Conservation (phyloP, 2,888 invertebrate species). For the Synergus itoensis region DNA sequence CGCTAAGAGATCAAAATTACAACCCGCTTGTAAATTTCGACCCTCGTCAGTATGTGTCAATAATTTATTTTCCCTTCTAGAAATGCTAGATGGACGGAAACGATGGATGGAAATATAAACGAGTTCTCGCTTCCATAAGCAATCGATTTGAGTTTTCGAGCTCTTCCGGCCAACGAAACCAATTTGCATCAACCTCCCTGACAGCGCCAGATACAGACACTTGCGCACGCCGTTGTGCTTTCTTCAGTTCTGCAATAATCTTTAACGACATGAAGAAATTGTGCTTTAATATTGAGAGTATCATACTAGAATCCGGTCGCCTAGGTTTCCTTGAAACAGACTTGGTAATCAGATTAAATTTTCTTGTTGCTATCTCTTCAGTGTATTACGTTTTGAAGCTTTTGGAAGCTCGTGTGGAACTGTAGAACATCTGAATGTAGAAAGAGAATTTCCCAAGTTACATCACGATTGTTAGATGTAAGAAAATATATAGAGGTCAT, state of each 20-base stretch:
- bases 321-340: neutral
- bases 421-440: too few species aligned
- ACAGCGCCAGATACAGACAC: constrained; percentile 50
- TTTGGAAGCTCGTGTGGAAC: too few species aligned
- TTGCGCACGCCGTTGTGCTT: constrained; percentile 45
- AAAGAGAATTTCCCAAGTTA: too few species aligned
- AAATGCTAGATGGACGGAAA: constrained; percentile 48
- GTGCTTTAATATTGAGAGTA: constrained; percentile 2
- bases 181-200: constrained; percentile 53
- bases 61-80: constrained; percentile 35
- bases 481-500: too few species aligned
- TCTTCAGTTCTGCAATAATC: constrained; percentile 49
- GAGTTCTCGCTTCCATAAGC: constrained; percentile 46
- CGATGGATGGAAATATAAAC: constrained; percentile 50
- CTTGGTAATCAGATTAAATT: constrained; percentile 10
- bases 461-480: too few species aligned
- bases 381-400: too few species aligned
- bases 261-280: constrained; percentile 42
- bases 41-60: neutral
- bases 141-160: constrained; percentile 53
- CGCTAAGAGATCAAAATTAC: neutral
- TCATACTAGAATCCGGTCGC: neutral
- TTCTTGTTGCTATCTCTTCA: neutral
- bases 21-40: constrained; percentile 1
- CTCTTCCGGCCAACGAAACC: constrained; percentile 53